Evolutionary conservation across 2,888 invertebrate genomes (phyloP).

Genomic region (Galerucella nymphaeae): DNA sequence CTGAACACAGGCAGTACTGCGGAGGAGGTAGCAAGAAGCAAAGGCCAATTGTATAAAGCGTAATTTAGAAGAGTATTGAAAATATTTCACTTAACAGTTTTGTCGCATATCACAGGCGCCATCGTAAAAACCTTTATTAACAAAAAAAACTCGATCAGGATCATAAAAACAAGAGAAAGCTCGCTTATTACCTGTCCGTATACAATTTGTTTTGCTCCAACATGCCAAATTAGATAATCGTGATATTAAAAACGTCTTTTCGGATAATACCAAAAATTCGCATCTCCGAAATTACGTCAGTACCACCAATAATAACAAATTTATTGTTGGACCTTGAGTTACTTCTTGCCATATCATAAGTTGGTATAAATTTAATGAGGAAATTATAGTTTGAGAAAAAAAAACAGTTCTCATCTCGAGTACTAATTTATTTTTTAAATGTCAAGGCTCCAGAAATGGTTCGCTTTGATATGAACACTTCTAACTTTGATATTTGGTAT

Average conservation of each 20-base stretch:
- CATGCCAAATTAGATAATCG: too few relatives aligned
- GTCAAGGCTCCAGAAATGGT: not conserved
- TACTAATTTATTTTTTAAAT: constrained; percentile 1
- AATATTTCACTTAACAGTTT: too few relatives aligned
- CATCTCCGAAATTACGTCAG: constrained; percentile 6
- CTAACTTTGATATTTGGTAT: too few relatives aligned
- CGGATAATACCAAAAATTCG: not conserved
- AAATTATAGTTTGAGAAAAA: not conserved
- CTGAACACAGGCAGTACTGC: too few relatives aligned
- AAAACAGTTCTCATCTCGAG: constrained; percentile 1
- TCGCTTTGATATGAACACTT: not conserved
- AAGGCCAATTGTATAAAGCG: too few relatives aligned
- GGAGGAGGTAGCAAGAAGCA: too few relatives aligned
- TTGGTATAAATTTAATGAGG: constrained; percentile 7
- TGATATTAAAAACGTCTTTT: not conserved
- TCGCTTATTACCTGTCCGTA: not conserved
- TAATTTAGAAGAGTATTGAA: too few relatives aligned
- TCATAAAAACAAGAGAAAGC: constrained; percentile 12
- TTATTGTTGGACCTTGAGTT: constrained; percentile 13
- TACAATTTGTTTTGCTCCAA: too few relatives aligned
- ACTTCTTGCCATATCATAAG: constrained; percentile 3
- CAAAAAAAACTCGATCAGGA: not conserved
- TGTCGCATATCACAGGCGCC: not conserved
- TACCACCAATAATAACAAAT: constrained; percentile 8
- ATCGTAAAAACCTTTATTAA: not conserved